Evolutionary conservation across 2,888 invertebrate species (phyloP).

Genomic region (Stenodema calcarata): DNA sequence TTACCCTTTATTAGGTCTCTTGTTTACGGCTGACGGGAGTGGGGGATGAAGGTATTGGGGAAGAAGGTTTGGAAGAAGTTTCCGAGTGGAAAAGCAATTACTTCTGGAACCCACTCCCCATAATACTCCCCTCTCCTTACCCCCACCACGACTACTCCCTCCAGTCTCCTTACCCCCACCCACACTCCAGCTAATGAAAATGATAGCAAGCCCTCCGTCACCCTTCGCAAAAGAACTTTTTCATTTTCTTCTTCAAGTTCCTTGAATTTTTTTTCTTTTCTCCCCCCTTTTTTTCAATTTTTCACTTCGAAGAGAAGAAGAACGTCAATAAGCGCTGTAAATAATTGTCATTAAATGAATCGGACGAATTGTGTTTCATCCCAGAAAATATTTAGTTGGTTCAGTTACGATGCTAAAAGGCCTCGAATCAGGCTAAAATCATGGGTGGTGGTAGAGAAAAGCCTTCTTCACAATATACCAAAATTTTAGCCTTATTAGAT

Average conservation of each 20-base stretch:
- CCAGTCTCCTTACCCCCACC: not conserved
- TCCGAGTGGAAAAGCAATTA: not conserved
- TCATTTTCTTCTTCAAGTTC: not conserved
- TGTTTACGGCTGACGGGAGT: not conserved
- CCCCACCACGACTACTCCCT: not conserved
- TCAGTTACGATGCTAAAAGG: too few relatives aligned
- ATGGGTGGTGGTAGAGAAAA: too few relatives aligned
- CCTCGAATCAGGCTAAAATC: too few relatives aligned
- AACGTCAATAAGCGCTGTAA: not conserved
- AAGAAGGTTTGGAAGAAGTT: not conserved
- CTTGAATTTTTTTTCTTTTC: not conserved
- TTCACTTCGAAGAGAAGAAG: not conserved
- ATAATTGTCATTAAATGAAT: not conserved
- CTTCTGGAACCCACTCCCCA: not conserved
- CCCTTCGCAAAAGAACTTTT: not conserved
- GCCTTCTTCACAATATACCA: too few relatives aligned
- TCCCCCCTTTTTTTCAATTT: not conserved
- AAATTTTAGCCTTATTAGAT: too few relatives aligned
- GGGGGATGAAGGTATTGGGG: not conserved
- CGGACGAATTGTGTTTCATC: not conserved
- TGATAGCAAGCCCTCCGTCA: not conserved
- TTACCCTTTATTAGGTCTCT: not conserved
- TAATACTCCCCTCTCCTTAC: not conserved
- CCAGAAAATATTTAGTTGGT: too few relatives aligned
- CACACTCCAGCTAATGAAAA: not conserved